Evolutionary conservation across 2,888 invertebrate genomes (phyloP), one percentile per base, ranked within the genome.

Genomic region (Tipula vernalis): DNA sequence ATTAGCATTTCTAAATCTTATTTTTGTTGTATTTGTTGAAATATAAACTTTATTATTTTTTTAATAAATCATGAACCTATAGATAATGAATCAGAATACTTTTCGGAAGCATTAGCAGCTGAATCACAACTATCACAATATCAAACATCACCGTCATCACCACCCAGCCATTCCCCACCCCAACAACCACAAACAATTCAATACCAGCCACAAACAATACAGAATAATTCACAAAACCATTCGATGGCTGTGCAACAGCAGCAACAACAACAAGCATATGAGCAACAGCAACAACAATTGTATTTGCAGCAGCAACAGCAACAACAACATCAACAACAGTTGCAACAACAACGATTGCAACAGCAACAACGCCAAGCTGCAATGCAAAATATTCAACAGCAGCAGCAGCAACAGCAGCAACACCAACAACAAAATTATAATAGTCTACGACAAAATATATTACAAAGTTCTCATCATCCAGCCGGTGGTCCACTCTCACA

Each of bases 61-160:
- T 42, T 42, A 18, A 44, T 85, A 85, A 85, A 84, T 84, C n/a
- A 6, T 84, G 10, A 39, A 15, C 28, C 39, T 84, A n/a, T 41
- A 84, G 84, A 89, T 87, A 89, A 91, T 88, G 92, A 92, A 90
- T 91, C 91, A 89, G 92, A 92, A 90, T 91, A 91, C 89, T 92
- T 91, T 90, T 92, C 92, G 89, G 92, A 92, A 90, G 90, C 91
- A 89, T 90, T 92, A 90, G 91, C 92, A 88, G 92, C 92, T 89
- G 92, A 92, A 90, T 88, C 88, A 85, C 91, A 92, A 92, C 89
- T 91, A 87, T 91, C 91, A 89, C 92, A 91, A 90, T 91, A 92
- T 90, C 91, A 91, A 89, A 88, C 88, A 83, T 28, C 44, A 86
- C 28, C 86, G 36, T 12, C 86, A 51, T 36, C 44, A 44, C 44